Evolutionary conservation across 2,113 vertebrate species (phyloP), one percentile per base, ranked within the genome.

Genomic region (Nipponia nippon): DNA sequence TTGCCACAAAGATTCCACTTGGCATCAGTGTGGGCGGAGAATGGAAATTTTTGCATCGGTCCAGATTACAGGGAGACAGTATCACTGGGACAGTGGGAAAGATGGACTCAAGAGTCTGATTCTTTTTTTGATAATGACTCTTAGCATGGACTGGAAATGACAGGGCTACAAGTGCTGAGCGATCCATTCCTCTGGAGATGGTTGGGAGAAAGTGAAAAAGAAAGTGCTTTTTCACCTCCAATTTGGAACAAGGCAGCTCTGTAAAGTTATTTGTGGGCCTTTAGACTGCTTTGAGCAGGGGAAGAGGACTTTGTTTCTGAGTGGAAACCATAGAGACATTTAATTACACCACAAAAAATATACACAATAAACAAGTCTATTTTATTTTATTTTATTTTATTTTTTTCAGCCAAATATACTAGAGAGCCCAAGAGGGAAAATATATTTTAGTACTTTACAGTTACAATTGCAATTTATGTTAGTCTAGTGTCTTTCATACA

Each of bases 391-490:
- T 95, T 85, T 83, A 36, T 72, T 73, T 94, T 95, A n/a, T 83
- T 95, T 94, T 91, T 87, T 95, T 81, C 85, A 97, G 66, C 47
- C 93, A 96, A 90, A 97, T 83, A 94, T 94, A 88, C 83, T 90
- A 65, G 78, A 92, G 76, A 72, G 61, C 87, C 91, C 95, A 95
- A 67, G 78, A 95, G 94, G 95, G 88, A 89, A 97, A 94, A 97
- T 97, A 96, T 96, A 92, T 95, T 97, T 97, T 95, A 82, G 91
- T 79, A 85, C 76, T 96, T 98, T 96, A 97, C 87, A 90, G 87
- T 95, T 96, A 88, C 97, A 97, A 94, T 97, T 85, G 91, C 65
- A 91, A 96, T 97, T 91, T 97, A 93, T 97, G 95, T 97, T 97
- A 96, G 92, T 94, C 44, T 94, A 87, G 78, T 77, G 89, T 95